Base-by-base conservation (phyloP, 2,797 vertebrate species). In the Esox masquinongy region DNA sequence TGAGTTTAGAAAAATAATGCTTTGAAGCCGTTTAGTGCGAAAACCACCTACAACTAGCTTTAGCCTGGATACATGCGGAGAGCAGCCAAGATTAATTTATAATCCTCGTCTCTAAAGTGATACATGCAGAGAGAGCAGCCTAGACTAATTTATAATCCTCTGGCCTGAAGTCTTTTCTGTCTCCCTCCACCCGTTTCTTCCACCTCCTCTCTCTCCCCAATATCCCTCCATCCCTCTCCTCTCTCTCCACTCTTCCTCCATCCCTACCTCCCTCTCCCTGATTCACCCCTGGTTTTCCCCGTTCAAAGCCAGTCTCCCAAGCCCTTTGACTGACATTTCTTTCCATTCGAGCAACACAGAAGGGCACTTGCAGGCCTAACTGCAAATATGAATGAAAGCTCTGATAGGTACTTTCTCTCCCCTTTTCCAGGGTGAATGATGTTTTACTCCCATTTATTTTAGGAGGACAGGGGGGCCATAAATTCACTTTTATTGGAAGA, bases 401-500 rank as follows among this genome's bases (percentile, higher is more conserved):
- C 75, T 79, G 82, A 79, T 81, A 74, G 69, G 50, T 63, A 61
- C 63, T 81, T 63, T 73, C 71, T 82, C 78, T 82, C 71, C 69
- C 68, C 36, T n/a, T 79, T 43, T 67, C 63, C 73, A 39, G 51
- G 47, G 70, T 80, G 73, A 83, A 78, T 85, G 78, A 86, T 86
- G 77, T 84, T 68, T 83, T 80, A 76, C 83, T 84, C 77, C 71
- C 70, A 77, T 90, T 86, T 85, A 82, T 85, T 88, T 85, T 68
- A 84, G 64, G 63, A 79, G 80, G 34, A 47, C 76, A 61, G 66
- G 16, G 68, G 80, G 80, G 82, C 81, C 74, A 76, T 92, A 90
- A 89, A 90, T 89, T 80, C 75, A 75, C 66, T 88, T 88, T 89
- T 88, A 90, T 89, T 87, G 81, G 80, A 79, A 78, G 82, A 83